These are phyloP conservation scores for Apoda limacodes DNA, from an alignment of 2,888 invertebrate species.

Conservation along the genomic window DNA sequence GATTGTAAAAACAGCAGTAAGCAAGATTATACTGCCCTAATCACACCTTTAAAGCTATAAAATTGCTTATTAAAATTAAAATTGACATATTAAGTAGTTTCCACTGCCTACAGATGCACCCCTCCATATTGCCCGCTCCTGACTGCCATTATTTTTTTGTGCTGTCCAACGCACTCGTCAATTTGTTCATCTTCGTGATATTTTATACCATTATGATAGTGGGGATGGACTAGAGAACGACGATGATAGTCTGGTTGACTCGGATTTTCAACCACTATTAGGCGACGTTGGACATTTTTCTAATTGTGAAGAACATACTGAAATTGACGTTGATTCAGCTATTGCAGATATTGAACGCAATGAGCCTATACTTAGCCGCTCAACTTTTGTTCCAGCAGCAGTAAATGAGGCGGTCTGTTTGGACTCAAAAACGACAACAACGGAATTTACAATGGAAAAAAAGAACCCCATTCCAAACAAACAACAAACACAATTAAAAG, in stretches of 20 bases:
- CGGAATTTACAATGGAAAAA: constrained; percentile 1
- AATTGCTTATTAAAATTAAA: too few species aligned
- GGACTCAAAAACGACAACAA: background rate
- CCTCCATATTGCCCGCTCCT: too few species aligned
- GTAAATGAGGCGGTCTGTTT: too few species aligned
- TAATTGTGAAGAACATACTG: constrained; percentile 6
- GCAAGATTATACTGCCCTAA: too few species aligned
- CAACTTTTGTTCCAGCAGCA: background rate
- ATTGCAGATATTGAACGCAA: constrained; percentile 5
- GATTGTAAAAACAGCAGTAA: too few species aligned
- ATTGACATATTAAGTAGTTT: too few species aligned
- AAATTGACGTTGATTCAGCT: constrained; percentile 3
- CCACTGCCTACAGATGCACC: too few species aligned
- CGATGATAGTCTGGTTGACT: constrained; percentile 4
- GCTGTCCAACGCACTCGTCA: too few species aligned
- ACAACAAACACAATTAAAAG: constrained; percentile 4
- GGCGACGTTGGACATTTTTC: constrained; percentile 3
- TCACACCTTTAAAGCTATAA: too few species aligned
- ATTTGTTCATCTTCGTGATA: too few species aligned
- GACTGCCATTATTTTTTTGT: too few species aligned
- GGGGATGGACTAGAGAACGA: constrained; percentile 5
- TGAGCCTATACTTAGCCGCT: constrained; percentile 7
- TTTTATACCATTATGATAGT: constrained; percentile 6
- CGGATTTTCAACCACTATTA: constrained; percentile 4
- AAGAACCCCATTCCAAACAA: constrained; percentile 8